Evolutionary conservation across 1,140 invertebrate species (phyloP), one percentile per base, ranked within the genome.

Genomic region (Chironomus striatipennis): DNA sequence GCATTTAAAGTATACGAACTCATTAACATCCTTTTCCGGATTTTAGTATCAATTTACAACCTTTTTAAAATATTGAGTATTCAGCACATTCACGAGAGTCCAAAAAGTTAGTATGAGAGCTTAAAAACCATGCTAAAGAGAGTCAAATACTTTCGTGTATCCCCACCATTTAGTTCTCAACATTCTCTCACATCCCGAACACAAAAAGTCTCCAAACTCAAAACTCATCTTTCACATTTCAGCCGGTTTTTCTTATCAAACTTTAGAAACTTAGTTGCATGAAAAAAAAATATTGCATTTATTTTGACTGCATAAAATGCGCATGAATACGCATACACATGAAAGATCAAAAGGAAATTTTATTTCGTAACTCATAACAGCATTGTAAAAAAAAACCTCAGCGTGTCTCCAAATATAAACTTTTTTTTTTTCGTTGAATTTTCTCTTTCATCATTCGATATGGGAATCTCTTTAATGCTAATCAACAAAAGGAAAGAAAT

Each of bases 261-360:
- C 47, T 15, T 15, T 15, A 57, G n/a, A 57, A 57, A 57, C 8
- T 12, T n/a, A 57, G 15, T 57, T 57, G 12, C 12, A 57, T 12
- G 47, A 57, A 57, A 15, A 47, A 10, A 47, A 47, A 15, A 47
- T n/a, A 34, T 57, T 57, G 47, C 47, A 57, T n/a, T 57, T 34
- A 34, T 34, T 34, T 34, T 34, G 24, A 34, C 47, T 57, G 47
- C 47, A 57, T 57, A 12, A 57, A 57, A 57, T 57, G 47, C 47
- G 47, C 47, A 57, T 57, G 47, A 57, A 57, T 57, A 57, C n/a
- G 47, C 47, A 57, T 57, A n/a, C 47, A 57, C 47, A 57, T 57
- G 47, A 57, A n/a, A 57, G 12, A 57, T 5, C 47, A 57, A 57
- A 57, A 34, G 24, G 24, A 34, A 34, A n/a, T n/a, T 5, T 2